Conservation (phyloP, 2,113 vertebrate genomes). For the Phylloscopus whistleri region DNA sequence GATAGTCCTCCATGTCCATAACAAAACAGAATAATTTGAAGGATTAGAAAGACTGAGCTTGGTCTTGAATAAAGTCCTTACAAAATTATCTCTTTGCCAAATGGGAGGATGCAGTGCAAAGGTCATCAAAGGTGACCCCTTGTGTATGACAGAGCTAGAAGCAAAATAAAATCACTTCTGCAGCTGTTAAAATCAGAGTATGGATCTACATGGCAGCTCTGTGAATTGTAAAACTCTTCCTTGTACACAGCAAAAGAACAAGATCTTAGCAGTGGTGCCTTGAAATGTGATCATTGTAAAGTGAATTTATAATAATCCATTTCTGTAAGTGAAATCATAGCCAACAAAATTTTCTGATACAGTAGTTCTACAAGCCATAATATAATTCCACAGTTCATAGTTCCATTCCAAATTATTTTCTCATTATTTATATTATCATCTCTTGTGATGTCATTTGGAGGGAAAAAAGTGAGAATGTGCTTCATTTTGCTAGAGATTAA, state of each 20-base stretch:
- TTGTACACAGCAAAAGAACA: neutral
- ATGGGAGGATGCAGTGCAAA: neutral
- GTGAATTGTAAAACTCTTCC: neutral
- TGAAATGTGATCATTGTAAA: neutral
- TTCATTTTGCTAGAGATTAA: neutral
- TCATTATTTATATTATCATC: neutral
- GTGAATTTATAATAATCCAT: neutral
- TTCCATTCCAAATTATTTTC: neutral
- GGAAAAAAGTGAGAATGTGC: neutral
- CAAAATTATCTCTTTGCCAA: neutral
- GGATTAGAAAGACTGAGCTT: neutral
- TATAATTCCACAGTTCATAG: neutral
- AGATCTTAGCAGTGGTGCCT: neutral
- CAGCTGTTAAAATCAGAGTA: neutral
- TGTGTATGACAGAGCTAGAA: neutral
- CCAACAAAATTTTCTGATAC: neutral
- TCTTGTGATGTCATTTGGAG: neutral
- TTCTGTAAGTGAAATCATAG: neutral
- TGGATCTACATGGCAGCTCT: neutral
- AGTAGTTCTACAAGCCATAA: neutral
- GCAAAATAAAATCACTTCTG: neutral
- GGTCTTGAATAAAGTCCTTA: neutral
- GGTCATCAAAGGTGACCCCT: neutral
- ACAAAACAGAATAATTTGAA: neutral
- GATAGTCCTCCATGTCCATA: neutral